A percentile compares a stretch with the other conserved stretches of the same genome.
These are phyloP conservation scores for Antechinus stuartii DNA, from an alignment of 2,113 vertebrate genomes.

Conservation along the genomic window DNA sequence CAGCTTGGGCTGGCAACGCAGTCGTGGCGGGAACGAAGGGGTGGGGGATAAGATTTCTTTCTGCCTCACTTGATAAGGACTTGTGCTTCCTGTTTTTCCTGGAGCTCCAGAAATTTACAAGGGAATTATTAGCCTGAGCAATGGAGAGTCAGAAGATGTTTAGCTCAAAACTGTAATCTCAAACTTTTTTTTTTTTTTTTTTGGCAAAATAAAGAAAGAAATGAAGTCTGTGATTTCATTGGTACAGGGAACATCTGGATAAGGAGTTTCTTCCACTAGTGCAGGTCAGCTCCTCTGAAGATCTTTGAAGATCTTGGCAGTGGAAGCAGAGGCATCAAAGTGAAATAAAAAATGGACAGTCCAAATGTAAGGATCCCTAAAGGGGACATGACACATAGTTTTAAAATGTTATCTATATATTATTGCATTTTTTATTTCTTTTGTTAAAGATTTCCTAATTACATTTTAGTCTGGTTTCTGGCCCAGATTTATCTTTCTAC, in stretches of 20 bases:
- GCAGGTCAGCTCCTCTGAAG: background rate
- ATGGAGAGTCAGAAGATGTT: background rate
- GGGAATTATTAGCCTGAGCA: background rate
- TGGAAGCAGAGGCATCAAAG: background rate
- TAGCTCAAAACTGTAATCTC: background rate
- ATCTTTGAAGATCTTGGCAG: background rate
- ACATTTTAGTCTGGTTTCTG: background rate
- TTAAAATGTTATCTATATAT: background rate
- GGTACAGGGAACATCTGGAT: background rate
- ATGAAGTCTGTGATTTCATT: background rate
- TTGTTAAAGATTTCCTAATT: background rate
- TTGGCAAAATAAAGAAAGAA: background rate
- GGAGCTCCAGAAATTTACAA: constrained; percentile 8
- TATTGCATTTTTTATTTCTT: background rate
- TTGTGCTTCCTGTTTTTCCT: constrained; percentile 63
- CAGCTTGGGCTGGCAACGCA: background rate
- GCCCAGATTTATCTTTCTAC: background rate
- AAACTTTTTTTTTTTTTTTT: background rate
- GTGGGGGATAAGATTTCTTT: background rate
- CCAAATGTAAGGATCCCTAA: background rate
- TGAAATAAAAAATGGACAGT: background rate
- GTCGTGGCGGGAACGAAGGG: background rate
- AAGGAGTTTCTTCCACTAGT: background rate
- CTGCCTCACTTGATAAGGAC: constrained; percentile 57
- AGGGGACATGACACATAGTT: accelerated